A percentile compares a stretch with the other conserved stretches of the same genome.
Evolutionary conservation across 1,140 invertebrate genomes (phyloP).

Genomic region (Triops cancriformis): DNA sequence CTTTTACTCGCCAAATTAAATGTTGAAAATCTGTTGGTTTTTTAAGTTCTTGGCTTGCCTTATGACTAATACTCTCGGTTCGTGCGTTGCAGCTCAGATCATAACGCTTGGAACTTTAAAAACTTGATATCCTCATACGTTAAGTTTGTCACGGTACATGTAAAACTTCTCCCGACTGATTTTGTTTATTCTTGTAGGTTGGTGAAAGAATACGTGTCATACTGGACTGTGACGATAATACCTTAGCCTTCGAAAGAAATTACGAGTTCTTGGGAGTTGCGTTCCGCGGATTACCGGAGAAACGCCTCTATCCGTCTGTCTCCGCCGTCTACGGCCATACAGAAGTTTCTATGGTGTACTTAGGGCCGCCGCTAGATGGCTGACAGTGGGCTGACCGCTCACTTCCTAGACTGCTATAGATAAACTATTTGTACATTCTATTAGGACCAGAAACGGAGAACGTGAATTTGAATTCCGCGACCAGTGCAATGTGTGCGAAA

Average conservation of each 20-base stretch:
- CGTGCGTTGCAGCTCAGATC: too few relatives aligned
- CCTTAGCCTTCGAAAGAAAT: constrained; percentile 95
- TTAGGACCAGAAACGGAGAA: neutral
- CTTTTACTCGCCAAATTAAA: too few relatives aligned
- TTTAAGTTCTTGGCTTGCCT: too few relatives aligned
- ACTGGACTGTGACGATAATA: constrained; percentile 94
- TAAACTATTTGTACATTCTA: neutral
- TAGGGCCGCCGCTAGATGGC: constrained; percentile 88
- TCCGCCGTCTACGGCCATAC: constrained; percentile 98
- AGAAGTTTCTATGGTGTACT: constrained; percentile 99
- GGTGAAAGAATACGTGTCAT: constrained; percentile 94
- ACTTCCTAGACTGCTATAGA: neutral
- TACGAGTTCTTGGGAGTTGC: constrained; percentile 97
- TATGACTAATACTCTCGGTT: too few relatives aligned
- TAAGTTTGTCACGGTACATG: too few relatives aligned
- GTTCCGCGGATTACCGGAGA: constrained; percentile 87
- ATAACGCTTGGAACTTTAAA: too few relatives aligned
- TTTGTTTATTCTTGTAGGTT: constrained; percentile 53
- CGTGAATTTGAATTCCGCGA: neutral
- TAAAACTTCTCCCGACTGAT: too few relatives aligned
- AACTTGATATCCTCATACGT: too few relatives aligned
- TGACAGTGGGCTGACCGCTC: constrained; percentile 41
- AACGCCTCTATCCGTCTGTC: constrained; percentile 88
- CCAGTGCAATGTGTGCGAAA: neutral
- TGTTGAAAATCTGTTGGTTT: too few relatives aligned